Evolutionary conservation across 2,113 vertebrate genomes (phyloP).

Genomic region (Hydropotes inermis): DNA sequence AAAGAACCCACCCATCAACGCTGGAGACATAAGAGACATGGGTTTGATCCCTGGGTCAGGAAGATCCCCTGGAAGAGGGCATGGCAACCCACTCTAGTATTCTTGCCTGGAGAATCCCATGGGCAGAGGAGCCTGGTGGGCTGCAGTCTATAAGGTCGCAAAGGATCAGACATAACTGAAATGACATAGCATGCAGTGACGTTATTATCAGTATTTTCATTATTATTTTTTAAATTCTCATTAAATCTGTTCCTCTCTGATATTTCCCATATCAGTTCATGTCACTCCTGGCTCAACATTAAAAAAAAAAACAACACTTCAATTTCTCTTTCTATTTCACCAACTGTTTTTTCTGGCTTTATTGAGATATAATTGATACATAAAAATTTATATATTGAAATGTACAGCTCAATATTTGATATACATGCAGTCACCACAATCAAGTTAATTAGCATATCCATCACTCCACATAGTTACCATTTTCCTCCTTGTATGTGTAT

Average conservation of each 20-base stretch:
- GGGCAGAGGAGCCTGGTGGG: not conserved
- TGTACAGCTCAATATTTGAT: not conserved
- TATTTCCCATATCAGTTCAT: not conserved
- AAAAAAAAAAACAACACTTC: not conserved
- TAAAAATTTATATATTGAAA: not conserved
- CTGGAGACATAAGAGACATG: not conserved
- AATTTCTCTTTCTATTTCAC: not conserved
- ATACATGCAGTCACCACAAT: not conserved
- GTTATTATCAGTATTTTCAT: not conserved
- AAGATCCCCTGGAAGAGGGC: not conserved
- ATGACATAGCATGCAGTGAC: not conserved
- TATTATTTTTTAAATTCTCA: not conserved
- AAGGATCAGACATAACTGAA: not conserved
- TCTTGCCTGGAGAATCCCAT: not conserved
- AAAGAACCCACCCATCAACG: not conserved
- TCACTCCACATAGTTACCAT: not conserved
- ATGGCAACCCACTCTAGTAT: not conserved
- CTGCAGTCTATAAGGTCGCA: not conserved
- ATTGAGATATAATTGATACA: not conserved
- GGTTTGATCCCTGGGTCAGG: not conserved
- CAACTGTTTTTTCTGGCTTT: not conserved
- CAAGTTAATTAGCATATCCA: not conserved
- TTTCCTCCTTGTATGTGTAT: not conserved
- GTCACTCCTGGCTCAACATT: not conserved
- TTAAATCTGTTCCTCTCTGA: not conserved